These are phyloP conservation scores for Pyxicephalus adspersus DNA, from an alignment of 2,113 vertebrate genomes.

Conservation along the genomic window DNA sequence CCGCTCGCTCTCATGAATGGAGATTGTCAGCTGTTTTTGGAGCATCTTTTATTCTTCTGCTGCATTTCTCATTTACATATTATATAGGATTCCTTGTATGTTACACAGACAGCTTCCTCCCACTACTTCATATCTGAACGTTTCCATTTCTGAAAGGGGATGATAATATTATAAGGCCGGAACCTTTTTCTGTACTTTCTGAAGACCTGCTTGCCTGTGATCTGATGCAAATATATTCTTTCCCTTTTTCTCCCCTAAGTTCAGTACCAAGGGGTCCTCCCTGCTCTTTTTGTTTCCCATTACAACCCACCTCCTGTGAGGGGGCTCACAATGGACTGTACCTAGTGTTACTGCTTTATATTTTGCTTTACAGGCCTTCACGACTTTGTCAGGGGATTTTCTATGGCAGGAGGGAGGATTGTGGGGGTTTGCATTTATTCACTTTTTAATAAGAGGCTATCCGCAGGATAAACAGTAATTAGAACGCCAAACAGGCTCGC, in stretches of 20 bases:
- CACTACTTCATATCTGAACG: conserved; percentile 46
- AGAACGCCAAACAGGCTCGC: conserved; percentile 80
- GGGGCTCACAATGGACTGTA: conserved; percentile 3
- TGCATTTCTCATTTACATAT: conserved; percentile 78
- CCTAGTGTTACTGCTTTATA: conserved; percentile 12
- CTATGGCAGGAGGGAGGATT: conserved; percentile 12
- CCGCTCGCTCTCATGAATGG: conserved; percentile 68
- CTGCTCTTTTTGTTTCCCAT: not conserved
- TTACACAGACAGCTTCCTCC: conserved; percentile 74
- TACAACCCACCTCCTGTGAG: conserved; percentile 24
- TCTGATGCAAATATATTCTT: conserved; percentile 73
- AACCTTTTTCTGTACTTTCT: conserved; percentile 71
- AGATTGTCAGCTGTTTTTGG: conserved; percentile 74
- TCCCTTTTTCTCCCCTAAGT: conserved; percentile 60
- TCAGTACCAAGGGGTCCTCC: conserved; percentile 10
- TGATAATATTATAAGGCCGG: conserved; percentile 70
- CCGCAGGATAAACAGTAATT: conserved; percentile 86
- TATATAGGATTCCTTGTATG: conserved; percentile 74
- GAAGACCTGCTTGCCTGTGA: conserved; percentile 63
- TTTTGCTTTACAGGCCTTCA: conserved; percentile 1
- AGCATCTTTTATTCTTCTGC: conserved; percentile 61
- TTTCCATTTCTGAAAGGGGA: conserved; percentile 68
- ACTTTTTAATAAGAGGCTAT: conserved; percentile 85
- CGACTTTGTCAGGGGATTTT: conserved; percentile 5
- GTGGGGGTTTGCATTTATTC: conserved; percentile 53